phyloP scores from a whole-genome alignment of 2,888 invertebrate genomes.

The Aradus depressus region DNA sequence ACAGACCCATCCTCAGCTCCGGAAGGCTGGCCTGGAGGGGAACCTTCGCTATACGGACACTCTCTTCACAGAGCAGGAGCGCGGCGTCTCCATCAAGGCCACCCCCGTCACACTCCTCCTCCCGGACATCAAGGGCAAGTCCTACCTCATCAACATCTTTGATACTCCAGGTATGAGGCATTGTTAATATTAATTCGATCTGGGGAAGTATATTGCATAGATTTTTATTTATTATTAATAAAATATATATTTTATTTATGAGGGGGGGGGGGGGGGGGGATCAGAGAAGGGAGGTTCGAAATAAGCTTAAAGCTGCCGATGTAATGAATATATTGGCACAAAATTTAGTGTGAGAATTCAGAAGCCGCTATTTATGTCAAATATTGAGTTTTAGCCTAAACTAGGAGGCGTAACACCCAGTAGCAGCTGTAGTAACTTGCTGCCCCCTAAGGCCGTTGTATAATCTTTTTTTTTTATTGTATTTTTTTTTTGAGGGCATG shows the following conservation, averaged over 20 bases:
- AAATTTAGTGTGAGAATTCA: too few relatives aligned
- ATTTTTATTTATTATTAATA: background rate
- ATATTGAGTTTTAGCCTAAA: too few relatives aligned
- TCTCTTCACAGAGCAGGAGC: constrained; percentile 90
- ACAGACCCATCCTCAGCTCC: constrained; percentile 92
- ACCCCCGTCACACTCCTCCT: constrained; percentile 89
- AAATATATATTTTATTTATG: background rate
- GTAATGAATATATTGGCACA: too few relatives aligned
- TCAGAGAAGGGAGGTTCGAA: too few relatives aligned
- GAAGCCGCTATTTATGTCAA: too few relatives aligned
- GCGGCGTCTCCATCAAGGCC: constrained; percentile 94
- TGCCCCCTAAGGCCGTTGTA: too few relatives aligned
- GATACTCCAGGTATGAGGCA: constrained; percentile 68
- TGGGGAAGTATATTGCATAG: background rate
- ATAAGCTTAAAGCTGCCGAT: too few relatives aligned
- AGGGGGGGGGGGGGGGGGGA: too few relatives aligned
- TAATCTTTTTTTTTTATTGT: constrained; percentile 1
- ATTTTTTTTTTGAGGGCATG: constrained; percentile 57
- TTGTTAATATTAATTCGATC: background rate
- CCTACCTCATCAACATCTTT: constrained; percentile 92
- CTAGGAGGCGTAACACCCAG: too few relatives aligned
- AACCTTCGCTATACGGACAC: constrained; percentile 86
- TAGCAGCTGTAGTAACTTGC: too few relatives aligned
- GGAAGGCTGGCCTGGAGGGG: constrained; percentile 56
- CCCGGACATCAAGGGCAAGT: constrained; percentile 89